Base-by-base conservation (phyloP, 2,797 vertebrate species). In the Pelodytes ibericus region DNA sequence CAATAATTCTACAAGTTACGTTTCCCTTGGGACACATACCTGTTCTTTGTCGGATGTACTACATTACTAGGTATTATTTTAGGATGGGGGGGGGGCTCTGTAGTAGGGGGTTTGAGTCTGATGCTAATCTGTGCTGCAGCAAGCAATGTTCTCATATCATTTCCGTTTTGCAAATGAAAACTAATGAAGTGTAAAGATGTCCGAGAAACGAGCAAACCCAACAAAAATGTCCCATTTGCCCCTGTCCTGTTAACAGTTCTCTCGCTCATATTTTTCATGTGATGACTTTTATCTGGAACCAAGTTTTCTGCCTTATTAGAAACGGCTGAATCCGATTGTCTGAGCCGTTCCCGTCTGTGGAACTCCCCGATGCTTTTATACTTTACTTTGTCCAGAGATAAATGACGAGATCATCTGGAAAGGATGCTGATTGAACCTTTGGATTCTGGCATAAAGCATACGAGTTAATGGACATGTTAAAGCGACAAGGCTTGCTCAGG, bases 111-210 rank as follows among this genome's bases (percentile, higher is more conserved):
- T n/a, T n/a, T n/a, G n/a, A n/a, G n/a, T n/a, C n/a, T n/a, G n/a
- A n/a, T n/a, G n/a, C n/a, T n/a, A n/a, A n/a, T 44, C 41, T 44
- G 41, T 44, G 13, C 41, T 16, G 1, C 41, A 44, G 1, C 13
- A 39, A 77, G 39, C 64, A 75, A 79, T 15, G 27, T 77, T 79
- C 36, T 80, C 18, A 15, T 81, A 85, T 84, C 62, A 81, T 82
- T 87, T 83, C 83, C 65, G 85, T 84, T 80, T 76, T 79, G 56
- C 64, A 49, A 78, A 82, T 81, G 30, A 81, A 84, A 85, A 71
- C 75, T 82, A 79, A 84, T 86, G 83, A 83, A 58, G 77, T 71
- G 80, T 58, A 79, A 85, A 64, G 72, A 30, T 57, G 70, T 65
- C 49, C 1, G 30, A 56, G 68, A 47, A n/a, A 0, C 60, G 27